Evolutionary conservation across 1,140 invertebrate genomes (phyloP), one percentile per base, ranked within the genome.

Genomic region (Tetramorium parvispinum): DNA sequence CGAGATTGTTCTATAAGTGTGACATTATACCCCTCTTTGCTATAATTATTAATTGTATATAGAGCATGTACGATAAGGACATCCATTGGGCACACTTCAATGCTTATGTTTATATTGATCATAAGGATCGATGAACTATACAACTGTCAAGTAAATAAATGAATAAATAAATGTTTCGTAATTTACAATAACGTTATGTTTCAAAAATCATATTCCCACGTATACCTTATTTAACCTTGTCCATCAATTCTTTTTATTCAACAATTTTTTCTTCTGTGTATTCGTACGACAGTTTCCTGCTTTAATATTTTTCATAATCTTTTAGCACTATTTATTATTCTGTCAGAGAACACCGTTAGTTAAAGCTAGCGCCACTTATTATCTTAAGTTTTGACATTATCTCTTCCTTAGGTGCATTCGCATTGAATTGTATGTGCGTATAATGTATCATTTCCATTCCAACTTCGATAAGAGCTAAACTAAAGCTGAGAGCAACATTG

Each of bases 31-130:
- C 59, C 87, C 82, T 49, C 65, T 78, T 88, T 90, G 79, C 78
- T 82, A 90, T 87, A 70, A 85, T 57, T 86, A 86, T 79, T 86
- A 85, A 86, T 55, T 91, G 90, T 91, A 91, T 91, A 91, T 91
- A 93, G 32, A 32, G 86, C 86, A 82, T 93, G 87, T 93, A 92
- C 85, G 86, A 90, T 92, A 91, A 89, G 79, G 63, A 91, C 70
- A 59, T 90, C 70, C 70, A 87, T 75, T 81, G 87, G 86, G 89
- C 89, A 87, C 85, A 87, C 70, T 71, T 73, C 89, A 92, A 93
- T 93, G 91, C 92, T 93, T 94, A 92, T 92, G 91, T 95, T 94
- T 94, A 93, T 94, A 94, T 93, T 89, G 91, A 93, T 91, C 89
- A 87, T 89, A 77, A 77, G 87, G 85, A 90, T 87, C 89, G 92